Evolutionary conservation across 35 echinoderm and acorn worm species (phyloP), one percentile per base, ranked within the genome.

Genomic region (Nesometra sesokonis): DNA sequence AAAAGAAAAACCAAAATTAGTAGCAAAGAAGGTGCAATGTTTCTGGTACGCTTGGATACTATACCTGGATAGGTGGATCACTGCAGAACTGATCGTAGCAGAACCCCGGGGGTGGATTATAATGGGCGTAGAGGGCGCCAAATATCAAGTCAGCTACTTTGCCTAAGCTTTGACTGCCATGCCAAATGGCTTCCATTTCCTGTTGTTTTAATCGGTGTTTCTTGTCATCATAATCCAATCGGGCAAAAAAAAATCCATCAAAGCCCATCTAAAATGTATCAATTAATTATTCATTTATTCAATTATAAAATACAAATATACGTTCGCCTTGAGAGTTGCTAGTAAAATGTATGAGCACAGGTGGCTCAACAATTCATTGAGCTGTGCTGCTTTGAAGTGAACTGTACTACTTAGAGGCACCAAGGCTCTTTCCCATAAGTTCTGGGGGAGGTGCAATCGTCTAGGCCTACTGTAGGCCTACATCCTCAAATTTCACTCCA

Each of bases 221-320:
- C 40, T 88, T 89, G 37, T 99, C 93, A 82, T 85, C 88, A 79
- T 92, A 89, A 67, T 89, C 85, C 36, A 99, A 81, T 35, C 93
- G 90, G 33, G 87, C 96, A 83, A 99, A 99, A 90, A 88, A 99
- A 79, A 99, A 92, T 27, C 96, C 93, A 86, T 99, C 96, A 80
- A 92, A 99, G n/a, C 93, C 87, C 96, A 99, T 99, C 96, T 99
- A 32, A 77, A 78, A 85, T 33, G 35, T 27, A 52, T 43, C 36
- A 84, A 30, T 43, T 84, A 9, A 23, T 11, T 36, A 30, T 36
- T 38, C n/a, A n/a, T n/a, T n/a, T n/a, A n/a, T n/a, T n/a, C n/a
- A 46, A 5, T 37, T 3, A n/a, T n/a, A n/a, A n/a, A n/a, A n/a
- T n/a, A n/a, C n/a, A n/a, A n/a, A n/a, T n/a, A n/a, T n/a, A n/a